Evolutionary conservation across 92 coral and sea anemone species (phyloP).

Genomic region (Porites evermanni): DNA sequence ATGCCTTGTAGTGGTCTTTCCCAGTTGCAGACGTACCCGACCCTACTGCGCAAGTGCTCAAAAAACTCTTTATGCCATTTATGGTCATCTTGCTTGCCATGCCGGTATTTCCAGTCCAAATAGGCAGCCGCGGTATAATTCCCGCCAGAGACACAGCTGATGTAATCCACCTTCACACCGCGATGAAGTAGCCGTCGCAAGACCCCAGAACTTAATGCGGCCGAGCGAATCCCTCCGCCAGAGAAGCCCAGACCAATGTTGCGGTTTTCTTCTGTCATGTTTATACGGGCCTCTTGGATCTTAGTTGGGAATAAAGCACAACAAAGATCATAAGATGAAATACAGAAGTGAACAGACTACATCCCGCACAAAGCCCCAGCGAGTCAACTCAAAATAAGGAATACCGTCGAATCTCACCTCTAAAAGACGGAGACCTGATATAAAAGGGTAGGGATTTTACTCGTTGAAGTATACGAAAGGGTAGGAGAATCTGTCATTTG

Average conservation of each 20-base stretch:
- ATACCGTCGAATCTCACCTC: too few species aligned
- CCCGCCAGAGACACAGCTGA: constrained; percentile 91
- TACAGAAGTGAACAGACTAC: too few species aligned
- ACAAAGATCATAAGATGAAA: too few species aligned
- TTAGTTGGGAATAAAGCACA: not conserved
- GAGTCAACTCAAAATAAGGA: too few species aligned
- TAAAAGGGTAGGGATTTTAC: too few species aligned
- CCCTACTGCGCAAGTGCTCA: constrained; percentile 79
- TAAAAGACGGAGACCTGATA: too few species aligned
- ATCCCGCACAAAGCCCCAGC: too few species aligned
- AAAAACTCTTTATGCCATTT: constrained; percentile 84
- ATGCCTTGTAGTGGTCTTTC: constrained; percentile 58
- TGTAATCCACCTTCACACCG: constrained; percentile 69
- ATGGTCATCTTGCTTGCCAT: constrained; percentile 63
- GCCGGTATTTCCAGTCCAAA: constrained; percentile 84
- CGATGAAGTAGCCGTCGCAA: constrained; percentile 86
- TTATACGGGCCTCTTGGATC: not conserved
- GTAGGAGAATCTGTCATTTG: too few species aligned
- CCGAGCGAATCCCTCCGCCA: constrained; percentile 90
- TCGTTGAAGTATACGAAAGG: too few species aligned
- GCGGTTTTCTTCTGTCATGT: constrained; percentile 34
- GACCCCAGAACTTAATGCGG: constrained; percentile 86
- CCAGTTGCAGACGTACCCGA: constrained; percentile 87
- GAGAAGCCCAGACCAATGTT: constrained; percentile 79
- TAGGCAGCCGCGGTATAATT: constrained; percentile 85